These are phyloP conservation scores for Crocuta crocuta DNA, from an alignment of 2,113 vertebrate genomes.

Conservation along the genomic window DNA sequence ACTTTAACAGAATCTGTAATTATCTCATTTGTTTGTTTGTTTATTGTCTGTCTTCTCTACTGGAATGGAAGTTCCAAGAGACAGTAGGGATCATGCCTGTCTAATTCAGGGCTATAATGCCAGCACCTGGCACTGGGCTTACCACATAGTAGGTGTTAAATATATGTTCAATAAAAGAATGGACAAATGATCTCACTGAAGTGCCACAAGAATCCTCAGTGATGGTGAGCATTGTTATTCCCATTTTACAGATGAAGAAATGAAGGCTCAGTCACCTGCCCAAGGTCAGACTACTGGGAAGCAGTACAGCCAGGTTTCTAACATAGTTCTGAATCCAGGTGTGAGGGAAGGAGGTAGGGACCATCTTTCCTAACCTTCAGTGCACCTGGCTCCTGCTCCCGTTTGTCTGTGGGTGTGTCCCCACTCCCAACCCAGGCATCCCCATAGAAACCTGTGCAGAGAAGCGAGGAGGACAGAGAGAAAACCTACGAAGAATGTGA, in stretches of 20 bases:
- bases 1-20: conserved; percentile 65
- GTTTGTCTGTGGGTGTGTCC: neutral
- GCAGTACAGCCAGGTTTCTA: neutral
- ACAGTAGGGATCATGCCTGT: neutral
- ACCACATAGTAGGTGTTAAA: neutral
- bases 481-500: conserved; percentile 21
- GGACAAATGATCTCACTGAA: neutral
- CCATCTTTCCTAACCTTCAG: neutral
- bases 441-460: neutral
- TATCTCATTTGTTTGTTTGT: conserved; percentile 78
- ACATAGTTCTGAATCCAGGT: neutral
- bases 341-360: neutral
- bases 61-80: conserved; percentile 53
- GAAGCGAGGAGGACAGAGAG: neutral
- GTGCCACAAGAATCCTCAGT: neutral
- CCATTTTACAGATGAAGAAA: conserved; percentile 45
- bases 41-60: conserved; percentile 70
- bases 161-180: conserved; percentile 28
- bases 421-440: conserved; percentile 9
- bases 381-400: neutral
- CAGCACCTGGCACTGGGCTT: neutral
- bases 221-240: neutral
- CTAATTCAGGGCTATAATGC: neutral
- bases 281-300: neutral
- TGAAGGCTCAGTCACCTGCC: neutral